phyloP scores from a whole-genome alignment of 2,888 invertebrate species.

The Cecidostiba fungosa region DNA sequence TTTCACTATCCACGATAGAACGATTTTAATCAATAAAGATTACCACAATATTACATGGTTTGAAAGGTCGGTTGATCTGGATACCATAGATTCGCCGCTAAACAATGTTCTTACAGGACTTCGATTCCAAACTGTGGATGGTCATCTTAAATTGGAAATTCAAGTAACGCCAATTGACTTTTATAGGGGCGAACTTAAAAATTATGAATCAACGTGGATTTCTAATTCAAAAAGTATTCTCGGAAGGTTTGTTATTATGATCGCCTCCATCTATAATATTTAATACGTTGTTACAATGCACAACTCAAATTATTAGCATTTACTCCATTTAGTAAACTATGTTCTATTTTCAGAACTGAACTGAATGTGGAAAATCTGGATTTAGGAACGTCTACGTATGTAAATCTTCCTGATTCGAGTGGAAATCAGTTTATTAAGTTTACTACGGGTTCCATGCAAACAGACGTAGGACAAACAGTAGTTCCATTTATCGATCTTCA shows the following conservation, averaged over 20 bases:
- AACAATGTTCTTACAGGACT: constrained; percentile 23
- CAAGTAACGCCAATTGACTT: constrained; percentile 35
- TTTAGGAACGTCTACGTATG: background rate
- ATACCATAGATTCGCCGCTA: background rate
- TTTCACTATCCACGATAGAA: constrained; percentile 78
- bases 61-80: constrained; percentile 6
- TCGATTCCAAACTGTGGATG: background rate
- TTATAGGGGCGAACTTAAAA: background rate
- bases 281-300: background rate
- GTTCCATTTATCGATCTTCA: constrained; percentile 38
- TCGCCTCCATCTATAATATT: too few species aligned
- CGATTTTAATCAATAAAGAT: background rate
- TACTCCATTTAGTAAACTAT: too few species aligned
- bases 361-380: background rate
- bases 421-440: constrained; percentile 4
- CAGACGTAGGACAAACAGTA: constrained; percentile 28
- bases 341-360: constrained; percentile 16
- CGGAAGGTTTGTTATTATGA: background rate
- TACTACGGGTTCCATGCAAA: background rate
- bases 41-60: background rate
- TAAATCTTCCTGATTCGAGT: constrained; percentile 2
- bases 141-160: constrained; percentile 7
- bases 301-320: background rate
- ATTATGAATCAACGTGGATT: constrained; percentile 14
- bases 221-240: background rate